phyloP scores from a whole-genome alignment of 2,113 vertebrate species.

The Pterocles burchelli region DNA sequence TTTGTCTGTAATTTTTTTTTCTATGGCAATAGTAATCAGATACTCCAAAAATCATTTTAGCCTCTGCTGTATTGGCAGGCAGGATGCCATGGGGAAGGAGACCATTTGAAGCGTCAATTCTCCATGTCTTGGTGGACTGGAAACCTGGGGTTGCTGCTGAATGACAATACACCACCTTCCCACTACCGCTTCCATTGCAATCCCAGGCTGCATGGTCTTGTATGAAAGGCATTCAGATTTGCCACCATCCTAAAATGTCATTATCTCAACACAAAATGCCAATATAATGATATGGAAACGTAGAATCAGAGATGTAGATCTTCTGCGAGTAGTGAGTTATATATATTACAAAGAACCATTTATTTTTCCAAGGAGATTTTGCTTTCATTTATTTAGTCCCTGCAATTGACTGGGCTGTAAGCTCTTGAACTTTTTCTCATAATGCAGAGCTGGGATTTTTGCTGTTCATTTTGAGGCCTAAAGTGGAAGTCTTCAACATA shows the following conservation, averaged over 20 bases:
- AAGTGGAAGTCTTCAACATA: not conserved
- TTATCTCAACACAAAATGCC: not conserved
- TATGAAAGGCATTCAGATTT: slow-evolving; percentile 26
- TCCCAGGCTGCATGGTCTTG: not conserved
- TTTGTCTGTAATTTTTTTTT: not conserved
- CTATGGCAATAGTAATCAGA: not conserved
- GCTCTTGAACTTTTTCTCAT: not conserved
- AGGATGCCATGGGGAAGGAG: not conserved
- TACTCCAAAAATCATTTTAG: not conserved
- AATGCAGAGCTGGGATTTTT: not conserved
- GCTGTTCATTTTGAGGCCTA: not conserved
- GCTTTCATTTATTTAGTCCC: not conserved
- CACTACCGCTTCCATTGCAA: not conserved
- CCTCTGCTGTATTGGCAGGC: not conserved
- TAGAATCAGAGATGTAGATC: slow-evolving; percentile 9
- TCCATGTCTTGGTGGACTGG: not conserved
- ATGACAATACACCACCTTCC: not conserved
- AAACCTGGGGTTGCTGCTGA: slow-evolving; percentile 17
- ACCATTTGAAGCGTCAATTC: not conserved
- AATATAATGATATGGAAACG: slow-evolving; percentile 11
- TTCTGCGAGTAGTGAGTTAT: not conserved
- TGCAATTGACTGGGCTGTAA: not conserved
- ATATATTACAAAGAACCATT: not conserved
- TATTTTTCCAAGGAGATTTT: not conserved
- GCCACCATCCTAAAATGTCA: slow-evolving; percentile 4